phyloP scores from a whole-genome alignment of 1,140 invertebrate genomes.

The Lethrus apterus region DNA sequence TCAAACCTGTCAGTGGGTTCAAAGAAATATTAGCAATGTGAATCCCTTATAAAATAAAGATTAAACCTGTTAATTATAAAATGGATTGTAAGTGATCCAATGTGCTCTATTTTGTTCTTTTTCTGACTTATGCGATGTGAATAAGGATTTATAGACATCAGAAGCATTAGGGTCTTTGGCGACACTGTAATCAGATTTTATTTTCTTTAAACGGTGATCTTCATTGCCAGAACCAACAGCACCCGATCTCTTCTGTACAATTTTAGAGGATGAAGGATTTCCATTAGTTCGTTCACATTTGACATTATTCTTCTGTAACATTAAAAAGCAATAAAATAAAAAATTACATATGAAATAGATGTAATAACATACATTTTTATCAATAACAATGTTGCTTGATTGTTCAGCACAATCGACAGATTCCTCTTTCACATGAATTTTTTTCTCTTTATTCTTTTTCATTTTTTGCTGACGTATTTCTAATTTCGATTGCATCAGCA shows the following conservation, averaged over 20 bases:
- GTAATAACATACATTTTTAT: neutral
- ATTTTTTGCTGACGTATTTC: constrained; percentile 53
- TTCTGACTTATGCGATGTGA: constrained; percentile 83
- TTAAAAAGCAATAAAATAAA: neutral
- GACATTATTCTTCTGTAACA: neutral
- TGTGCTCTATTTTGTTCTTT: constrained; percentile 82
- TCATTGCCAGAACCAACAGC: constrained; percentile 48
- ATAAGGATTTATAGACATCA: constrained; percentile 91
- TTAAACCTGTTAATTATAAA: constrained; percentile 82
- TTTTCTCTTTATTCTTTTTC: constrained; percentile 63
- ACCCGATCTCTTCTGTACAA: constrained; percentile 32
- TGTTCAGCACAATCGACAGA: neutral
- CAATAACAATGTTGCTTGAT: neutral
- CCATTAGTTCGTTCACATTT: constrained; percentile 8
- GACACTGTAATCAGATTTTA: constrained; percentile 72
- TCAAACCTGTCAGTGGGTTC: too few relatives aligned
- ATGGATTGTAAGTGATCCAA: constrained; percentile 97
- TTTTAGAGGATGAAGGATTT: constrained; percentile 31
- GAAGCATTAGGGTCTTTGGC: constrained; percentile 86
- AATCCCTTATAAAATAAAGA: too few relatives aligned
- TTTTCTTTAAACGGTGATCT: constrained; percentile 54
- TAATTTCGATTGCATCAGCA: constrained; percentile 58
- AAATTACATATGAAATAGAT: too few relatives aligned
- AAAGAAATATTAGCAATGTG: too few relatives aligned
- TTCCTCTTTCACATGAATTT: constrained; percentile 23